Base-by-base conservation (phyloP, 2,888 invertebrate genomes). In the Linnaemya vulpina region DNA sequence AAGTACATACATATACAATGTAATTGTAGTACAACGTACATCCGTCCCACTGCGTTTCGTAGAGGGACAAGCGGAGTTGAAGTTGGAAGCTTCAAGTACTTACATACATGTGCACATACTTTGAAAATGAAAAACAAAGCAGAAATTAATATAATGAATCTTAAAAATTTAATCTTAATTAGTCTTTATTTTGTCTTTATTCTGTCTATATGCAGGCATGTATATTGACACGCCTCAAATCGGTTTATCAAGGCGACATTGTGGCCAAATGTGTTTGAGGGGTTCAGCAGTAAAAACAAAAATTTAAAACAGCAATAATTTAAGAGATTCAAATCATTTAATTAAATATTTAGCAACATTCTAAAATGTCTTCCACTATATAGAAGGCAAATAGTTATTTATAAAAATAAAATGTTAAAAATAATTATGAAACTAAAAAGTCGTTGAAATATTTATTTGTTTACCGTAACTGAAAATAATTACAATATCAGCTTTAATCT, bases 251-350 rank as follows among this genome's bases (percentile, higher is more conserved):
- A 67, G 53, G n/a, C 22, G 43, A 65, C 17, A 63, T 70, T 65
- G 30, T 73, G 49, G 30, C 35, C 13, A 58, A 67, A 82, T 67
- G 60, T 25, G 17, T 5, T 13, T 4, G 11, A 58, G 49, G 13
- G 25, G 35, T n/a, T 3, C 22, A 43, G 2, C 8, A 20, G 22
- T 15, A 40, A 60, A n/a, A 15, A 35, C 38, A 70, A 55, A 58
- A 71, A 17, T 7, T 11, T 7, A 55, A 55, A 53, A 51, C 4
- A 10, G 7, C 1, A 70, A 35, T 9, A 46, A 58, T 43, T 35
- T 71, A 40, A 51, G 51, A 75, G 75, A 84, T 79, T 49, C 25
- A 75, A 71, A 80, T 80, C 80, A 76, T 80, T 79, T 84, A 79
- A 84, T 84, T 84, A 79, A 84, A 84, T 68, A 55, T 78, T 68